Base-by-base conservation (phyloP, 2,797 vertebrate genomes). In the Arnoldichthys spilopterus region DNA sequence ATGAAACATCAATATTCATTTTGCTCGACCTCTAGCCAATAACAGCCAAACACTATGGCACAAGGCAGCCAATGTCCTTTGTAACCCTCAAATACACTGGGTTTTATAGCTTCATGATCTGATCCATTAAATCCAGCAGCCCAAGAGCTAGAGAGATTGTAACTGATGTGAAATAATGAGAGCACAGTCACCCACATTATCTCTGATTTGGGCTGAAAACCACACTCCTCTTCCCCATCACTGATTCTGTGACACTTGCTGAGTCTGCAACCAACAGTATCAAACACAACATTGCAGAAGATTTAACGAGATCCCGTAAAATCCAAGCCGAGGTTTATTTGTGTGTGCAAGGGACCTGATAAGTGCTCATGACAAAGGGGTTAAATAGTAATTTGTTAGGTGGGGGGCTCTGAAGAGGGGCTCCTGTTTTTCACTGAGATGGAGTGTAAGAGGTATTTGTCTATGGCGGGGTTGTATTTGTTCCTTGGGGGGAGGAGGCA, bases 161-260 rank as follows among this genome's bases (percentile, higher is more conserved):
- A 18, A 78, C 74, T 49, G 86, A 91, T 88, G 87, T 16, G 47
- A 83, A 86, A 77, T 53, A 82, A 85, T 64, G 80, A 88, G 86
- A 88, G 69, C 20, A 79, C 64, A 64, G 80, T 69, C 78, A 81
- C 71, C 74, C 78, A 47, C 81, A 61, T 49, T 64, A 76, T 73
- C 59, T 79, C 49, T 74, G 68, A 54, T 24, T 79, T 9, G 9
- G 59, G 30, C 72, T 82, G 32, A 79, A 78, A 66, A 59, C 28
- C 37, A 30, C 2, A 32, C 72, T 75, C 15, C 40, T 54, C 51
- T 75, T 43, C 51, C 11, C 47, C 58, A 43, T 66, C 37, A 56
- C 34, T 69, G 34, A 40, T 75, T 67, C 61, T 66, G 49, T 76
- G 37, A 72, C 49, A 72, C 63, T 75, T 71, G 72, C 76, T 66